Percentiles rank a stretch among this genome's conserved stretches.
Evolutionary conservation across 2,888 invertebrate genomes (phyloP).

Genomic region (Artemia sinica): DNA sequence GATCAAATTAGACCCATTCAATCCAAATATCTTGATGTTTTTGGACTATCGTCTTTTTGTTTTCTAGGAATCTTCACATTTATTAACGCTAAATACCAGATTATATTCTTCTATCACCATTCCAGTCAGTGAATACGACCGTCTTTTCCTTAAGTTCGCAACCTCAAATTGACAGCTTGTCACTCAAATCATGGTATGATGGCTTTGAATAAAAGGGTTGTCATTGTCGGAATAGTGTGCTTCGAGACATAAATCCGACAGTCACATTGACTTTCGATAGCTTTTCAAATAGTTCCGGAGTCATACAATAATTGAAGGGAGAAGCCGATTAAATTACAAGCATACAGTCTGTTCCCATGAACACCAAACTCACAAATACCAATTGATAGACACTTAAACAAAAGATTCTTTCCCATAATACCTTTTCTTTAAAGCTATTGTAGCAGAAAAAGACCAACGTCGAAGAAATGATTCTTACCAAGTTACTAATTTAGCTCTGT

Average conservation of each 20-base stretch:
- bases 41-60: too few relatives aligned
- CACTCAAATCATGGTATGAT: constrained; percentile 13
- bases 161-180: constrained; percentile 2
- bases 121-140: constrained; percentile 12
- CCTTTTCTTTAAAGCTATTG: too few relatives aligned
- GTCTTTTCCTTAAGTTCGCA: not conserved
- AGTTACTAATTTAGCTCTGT: too few relatives aligned
- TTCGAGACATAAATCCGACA: constrained; percentile 4
- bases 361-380: not conserved
- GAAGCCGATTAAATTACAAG: constrained; percentile 7
- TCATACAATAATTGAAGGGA: constrained; percentile 1
- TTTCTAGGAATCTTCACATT: not conserved
- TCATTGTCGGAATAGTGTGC: constrained; percentile 2
- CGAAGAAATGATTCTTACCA: too few relatives aligned
- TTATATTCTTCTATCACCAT: constrained; percentile 1
- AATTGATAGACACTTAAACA: too few relatives aligned
- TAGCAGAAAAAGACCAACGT: too few relatives aligned
- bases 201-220: constrained; percentile 7
- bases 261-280: constrained; percentile 10
- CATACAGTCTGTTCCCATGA: not conserved
- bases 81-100: constrained; percentile 6
- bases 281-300: constrained; percentile 14
- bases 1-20: too few relatives aligned
- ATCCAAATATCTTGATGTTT: too few relatives aligned
- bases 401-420: too few relatives aligned